These are phyloP conservation scores for Marasmarcha lunaedactyla DNA, from an alignment of 2,888 invertebrate species.

Conservation along the genomic window DNA sequence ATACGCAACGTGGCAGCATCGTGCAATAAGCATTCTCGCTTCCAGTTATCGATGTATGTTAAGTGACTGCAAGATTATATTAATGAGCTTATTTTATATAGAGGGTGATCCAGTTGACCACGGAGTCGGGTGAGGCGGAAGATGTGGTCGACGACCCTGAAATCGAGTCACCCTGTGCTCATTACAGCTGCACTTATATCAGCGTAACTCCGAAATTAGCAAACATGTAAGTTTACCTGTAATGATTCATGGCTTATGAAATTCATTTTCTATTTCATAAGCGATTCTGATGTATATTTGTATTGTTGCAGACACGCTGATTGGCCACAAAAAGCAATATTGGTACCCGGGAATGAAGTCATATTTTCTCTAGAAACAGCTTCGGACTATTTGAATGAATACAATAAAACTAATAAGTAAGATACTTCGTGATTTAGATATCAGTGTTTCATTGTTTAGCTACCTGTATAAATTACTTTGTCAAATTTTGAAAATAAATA, in stretches of 20 bases:
- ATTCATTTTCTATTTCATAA: too few relatives aligned
- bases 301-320: slow-evolving; percentile 57
- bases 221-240: slow-evolving; percentile 41
- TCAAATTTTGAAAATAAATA: too few relatives aligned
- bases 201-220: slow-evolving; percentile 52
- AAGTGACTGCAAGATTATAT: too few relatives aligned
- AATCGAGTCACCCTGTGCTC: slow-evolving; percentile 41
- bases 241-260: too few relatives aligned
- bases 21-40: too few relatives aligned
- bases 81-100: too few relatives aligned
- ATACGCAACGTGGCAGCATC: slow-evolving; percentile 1
- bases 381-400: slow-evolving; percentile 93
- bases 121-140: slow-evolving; percentile 41
- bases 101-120: slow-evolving; percentile 41
- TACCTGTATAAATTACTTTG: too few relatives aligned
- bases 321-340: slow-evolving; percentile 89
- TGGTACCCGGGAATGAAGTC: slow-evolving; percentile 93
- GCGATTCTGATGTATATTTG: too few relatives aligned
- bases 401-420: slow-evolving; percentile 68
- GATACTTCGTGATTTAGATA: slow-evolving; percentile 5
- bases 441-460: too few relatives aligned
- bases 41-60: too few relatives aligned
- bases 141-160: slow-evolving; percentile 39
- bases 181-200: slow-evolving; percentile 55
- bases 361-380: slow-evolving; percentile 96